A percentile compares a stretch with the other conserved stretches of the same genome.
Evolutionary conservation across 2,888 invertebrate species (phyloP).

Genomic region (Taphrorychus bicolor): DNA sequence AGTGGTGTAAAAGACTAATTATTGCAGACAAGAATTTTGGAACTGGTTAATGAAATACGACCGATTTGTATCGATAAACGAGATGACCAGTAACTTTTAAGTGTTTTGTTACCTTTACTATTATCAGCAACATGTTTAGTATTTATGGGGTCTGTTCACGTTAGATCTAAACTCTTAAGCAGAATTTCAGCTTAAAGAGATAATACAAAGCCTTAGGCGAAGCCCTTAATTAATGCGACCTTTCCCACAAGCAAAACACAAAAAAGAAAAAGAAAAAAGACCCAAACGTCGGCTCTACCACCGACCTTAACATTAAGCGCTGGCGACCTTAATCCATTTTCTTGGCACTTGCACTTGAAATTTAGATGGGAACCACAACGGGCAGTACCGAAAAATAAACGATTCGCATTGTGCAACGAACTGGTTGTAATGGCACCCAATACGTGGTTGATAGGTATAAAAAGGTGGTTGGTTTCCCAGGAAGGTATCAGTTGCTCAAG

Average conservation of each 20-base stretch:
- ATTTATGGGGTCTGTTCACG: too few relatives aligned
- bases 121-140: too few relatives aligned
- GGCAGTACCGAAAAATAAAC: not conserved
- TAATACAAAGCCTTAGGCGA: too few relatives aligned
- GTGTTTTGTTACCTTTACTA: too few relatives aligned
- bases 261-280: slow-evolving; percentile 4
- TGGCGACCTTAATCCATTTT: slow-evolving; percentile 24
- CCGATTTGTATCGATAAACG: too few relatives aligned
- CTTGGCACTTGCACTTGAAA: slow-evolving; percentile 22
- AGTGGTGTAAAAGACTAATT: too few relatives aligned
- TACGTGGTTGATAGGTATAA: slow-evolving; percentile 14
- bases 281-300: slow-evolving; percentile 3
- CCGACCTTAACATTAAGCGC: slow-evolving; percentile 16
- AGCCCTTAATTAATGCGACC: not conserved
- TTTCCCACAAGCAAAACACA: not conserved
- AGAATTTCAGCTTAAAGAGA: too few relatives aligned
- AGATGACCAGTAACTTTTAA: too few relatives aligned
- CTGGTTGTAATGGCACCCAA: not conserved
- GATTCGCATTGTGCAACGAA: not conserved
- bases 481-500: slow-evolving; percentile 25
- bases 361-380: slow-evolving; percentile 5
- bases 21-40: too few relatives aligned
- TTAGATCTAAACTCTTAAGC: too few relatives aligned
- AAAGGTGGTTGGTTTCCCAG: slow-evolving; percentile 13
- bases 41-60: too few relatives aligned